These are phyloP conservation scores for Chironex yamaguchii DNA, from an alignment of 30 jellyfish, hydroid and myxozoan genomes.

Conservation along the genomic window DNA sequence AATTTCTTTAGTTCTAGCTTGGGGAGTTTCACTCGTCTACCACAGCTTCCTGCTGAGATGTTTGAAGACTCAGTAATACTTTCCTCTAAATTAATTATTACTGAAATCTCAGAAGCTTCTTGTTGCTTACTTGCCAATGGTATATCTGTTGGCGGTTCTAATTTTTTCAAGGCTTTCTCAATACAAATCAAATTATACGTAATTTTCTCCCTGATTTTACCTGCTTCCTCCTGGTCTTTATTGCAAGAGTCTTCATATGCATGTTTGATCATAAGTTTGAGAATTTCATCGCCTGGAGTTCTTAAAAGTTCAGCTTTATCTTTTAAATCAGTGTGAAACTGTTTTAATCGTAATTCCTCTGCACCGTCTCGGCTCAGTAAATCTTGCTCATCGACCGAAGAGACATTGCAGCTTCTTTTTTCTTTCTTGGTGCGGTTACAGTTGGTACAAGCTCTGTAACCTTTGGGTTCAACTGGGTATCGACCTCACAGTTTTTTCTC, in stretches of 20 bases:
- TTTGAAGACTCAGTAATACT: background rate
- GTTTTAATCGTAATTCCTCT: background rate
- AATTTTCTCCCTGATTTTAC: background rate
- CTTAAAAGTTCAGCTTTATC: background rate
- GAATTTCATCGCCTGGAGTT: background rate
- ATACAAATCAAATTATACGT: background rate
- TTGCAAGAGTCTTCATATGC: background rate
- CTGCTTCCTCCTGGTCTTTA: background rate
- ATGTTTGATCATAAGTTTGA: background rate
- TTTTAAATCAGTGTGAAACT: no score
- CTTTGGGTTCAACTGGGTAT: background rate
- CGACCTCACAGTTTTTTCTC: constrained; percentile 2
- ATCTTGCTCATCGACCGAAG: no score
- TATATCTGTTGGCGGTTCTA: background rate
- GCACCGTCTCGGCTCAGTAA: background rate
- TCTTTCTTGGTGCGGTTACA: no score
- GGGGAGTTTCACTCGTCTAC: constrained; percentile 6
- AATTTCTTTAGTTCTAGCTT: no score
- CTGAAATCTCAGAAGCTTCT: no score
- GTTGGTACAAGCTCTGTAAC: no score
- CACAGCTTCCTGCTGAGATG: background rate
- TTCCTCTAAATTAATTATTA: no score
- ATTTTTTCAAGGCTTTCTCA: constrained; percentile 10
- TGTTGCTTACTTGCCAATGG: background rate
- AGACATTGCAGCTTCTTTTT: no score